These are phyloP conservation scores for Crematogaster levior DNA, from an alignment of 2,888 invertebrate species.

Conservation along the genomic window DNA sequence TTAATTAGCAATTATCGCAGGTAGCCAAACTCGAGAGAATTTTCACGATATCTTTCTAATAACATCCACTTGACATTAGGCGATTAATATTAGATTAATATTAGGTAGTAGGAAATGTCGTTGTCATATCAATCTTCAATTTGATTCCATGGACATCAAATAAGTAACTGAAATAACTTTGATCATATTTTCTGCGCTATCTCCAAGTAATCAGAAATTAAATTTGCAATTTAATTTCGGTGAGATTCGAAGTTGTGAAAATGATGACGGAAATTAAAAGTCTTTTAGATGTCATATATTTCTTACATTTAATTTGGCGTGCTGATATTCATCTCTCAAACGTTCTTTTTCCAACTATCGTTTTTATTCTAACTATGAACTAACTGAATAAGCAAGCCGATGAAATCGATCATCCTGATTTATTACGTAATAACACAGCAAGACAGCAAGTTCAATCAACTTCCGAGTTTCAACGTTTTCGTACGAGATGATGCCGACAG, in stretches of 20 bases:
- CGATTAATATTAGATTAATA: slow-evolving; percentile 1
- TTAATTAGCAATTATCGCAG: neutral
- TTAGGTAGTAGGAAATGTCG: neutral
- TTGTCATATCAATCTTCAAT: slow-evolving; percentile 12
- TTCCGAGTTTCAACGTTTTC: neutral
- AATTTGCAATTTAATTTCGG: neutral
- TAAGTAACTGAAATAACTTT: neutral
- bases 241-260: neutral
- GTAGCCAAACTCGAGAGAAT: neutral
- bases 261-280: neutral
- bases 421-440: neutral
- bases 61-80: neutral
- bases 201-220: neutral
- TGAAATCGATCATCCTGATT: neutral
- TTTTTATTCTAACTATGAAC: neutral
- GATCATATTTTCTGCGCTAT: neutral
- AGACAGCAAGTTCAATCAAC: neutral
- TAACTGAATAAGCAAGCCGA: neutral
- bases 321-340: neutral
- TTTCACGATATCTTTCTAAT: neutral
- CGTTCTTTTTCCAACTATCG: neutral
- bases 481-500: neutral
- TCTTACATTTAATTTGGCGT: neutral
- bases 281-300: neutral
- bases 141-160: neutral